These are phyloP conservation scores for Helobdella robusta DNA, from an alignment of 2,888 invertebrate genomes.

Conservation along the genomic window DNA sequence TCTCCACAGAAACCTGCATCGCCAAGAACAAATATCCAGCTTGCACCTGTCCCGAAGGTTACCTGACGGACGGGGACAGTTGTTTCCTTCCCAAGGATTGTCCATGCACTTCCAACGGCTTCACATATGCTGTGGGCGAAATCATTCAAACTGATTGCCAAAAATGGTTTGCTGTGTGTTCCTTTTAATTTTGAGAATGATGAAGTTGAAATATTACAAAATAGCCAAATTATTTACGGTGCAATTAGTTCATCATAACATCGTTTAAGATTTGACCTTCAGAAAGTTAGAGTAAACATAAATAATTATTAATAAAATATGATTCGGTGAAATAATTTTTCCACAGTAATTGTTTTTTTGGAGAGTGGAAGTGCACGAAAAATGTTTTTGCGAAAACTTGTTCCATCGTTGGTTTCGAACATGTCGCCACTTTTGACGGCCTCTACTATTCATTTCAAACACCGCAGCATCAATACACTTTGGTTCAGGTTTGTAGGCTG, in stretches of 20 bases:
- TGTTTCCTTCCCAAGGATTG: constrained; percentile 13
- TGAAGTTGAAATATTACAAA: too few species aligned
- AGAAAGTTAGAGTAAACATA: neutral
- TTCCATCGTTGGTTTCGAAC: constrained; percentile 38
- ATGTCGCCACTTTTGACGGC: constrained; percentile 43
- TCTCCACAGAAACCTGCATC: neutral
- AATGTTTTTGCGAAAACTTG: constrained; percentile 40
- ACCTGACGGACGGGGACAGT: constrained; percentile 11
- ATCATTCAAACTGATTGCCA: constrained; percentile 15
- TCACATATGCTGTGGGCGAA: constrained; percentile 7
- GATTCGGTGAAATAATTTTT: neutral
- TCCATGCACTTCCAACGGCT: constrained; percentile 18
- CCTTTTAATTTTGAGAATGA: too few species aligned
- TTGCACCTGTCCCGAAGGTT: constrained; percentile 9
- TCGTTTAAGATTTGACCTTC: too few species aligned
- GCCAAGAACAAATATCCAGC: neutral
- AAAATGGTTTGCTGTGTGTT: too few species aligned
- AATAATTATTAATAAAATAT: neutral
- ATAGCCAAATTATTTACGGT: too few species aligned
- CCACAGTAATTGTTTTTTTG: constrained; percentile 37
- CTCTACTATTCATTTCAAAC: constrained; percentile 37
- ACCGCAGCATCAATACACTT: constrained; percentile 34
- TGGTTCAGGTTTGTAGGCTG: constrained; percentile 34
- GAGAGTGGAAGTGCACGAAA: constrained; percentile 41
- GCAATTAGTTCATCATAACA: too few species aligned